phyloP scores from a whole-genome alignment of 1,140 invertebrate species.

The Ladona fulva region DNA sequence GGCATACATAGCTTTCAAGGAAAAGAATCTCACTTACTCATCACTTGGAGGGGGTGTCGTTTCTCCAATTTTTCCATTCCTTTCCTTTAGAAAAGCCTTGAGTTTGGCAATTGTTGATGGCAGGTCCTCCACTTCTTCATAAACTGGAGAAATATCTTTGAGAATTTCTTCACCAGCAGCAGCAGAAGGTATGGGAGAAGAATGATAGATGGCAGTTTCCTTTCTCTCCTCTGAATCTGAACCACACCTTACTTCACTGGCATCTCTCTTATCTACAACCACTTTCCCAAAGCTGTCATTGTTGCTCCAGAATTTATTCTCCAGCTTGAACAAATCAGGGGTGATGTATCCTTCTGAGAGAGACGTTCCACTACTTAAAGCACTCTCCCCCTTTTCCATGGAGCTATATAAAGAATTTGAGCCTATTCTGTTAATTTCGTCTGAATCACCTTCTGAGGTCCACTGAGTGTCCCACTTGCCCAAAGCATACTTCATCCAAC shows the following conservation, averaged over 20 bases:
- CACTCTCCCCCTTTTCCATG: not conserved
- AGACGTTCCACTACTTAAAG: not conserved
- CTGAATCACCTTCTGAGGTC: not conserved
- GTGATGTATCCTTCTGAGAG: not conserved
- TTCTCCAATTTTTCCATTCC: not conserved
- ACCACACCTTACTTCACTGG: not conserved
- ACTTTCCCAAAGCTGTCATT: not conserved
- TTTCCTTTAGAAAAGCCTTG: not conserved
- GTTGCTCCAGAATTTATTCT: not conserved
- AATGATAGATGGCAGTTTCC: not conserved
- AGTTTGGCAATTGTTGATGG: not conserved
- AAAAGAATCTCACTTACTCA: not conserved
- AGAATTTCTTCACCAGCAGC: not conserved
- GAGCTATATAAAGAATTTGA: not conserved
- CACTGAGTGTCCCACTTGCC: not conserved
- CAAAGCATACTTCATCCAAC: not conserved
- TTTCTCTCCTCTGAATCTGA: not conserved
- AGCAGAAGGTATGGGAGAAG: not conserved
- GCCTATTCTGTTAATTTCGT: not conserved
- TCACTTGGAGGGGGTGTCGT: not conserved
- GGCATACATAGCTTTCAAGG: too few species aligned
- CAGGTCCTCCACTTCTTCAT: not conserved
- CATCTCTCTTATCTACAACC: not conserved
- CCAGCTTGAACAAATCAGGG: not conserved
- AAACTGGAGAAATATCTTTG: not conserved